Conservation (phyloP, 1,140 invertebrate species). For the Chrysoperla carnea region DNA sequence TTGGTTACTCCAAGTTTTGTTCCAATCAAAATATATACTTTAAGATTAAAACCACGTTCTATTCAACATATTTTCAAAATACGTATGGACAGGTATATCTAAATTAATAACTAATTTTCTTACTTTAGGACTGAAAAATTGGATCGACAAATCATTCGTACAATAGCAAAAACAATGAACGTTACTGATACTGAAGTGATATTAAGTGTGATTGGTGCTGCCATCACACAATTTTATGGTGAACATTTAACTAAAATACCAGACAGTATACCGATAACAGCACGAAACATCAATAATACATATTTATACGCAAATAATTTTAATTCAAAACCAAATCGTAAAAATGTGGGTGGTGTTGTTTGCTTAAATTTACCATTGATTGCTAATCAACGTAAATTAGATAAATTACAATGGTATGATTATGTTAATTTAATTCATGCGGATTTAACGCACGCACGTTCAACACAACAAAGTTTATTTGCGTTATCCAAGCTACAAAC, state of each 20-base stretch:
- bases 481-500: constrained; percentile 46
- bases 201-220: constrained; percentile 38
- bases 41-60: too few species aligned
- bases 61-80: too few species aligned
- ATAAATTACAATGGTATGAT: too few species aligned
- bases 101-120: too few species aligned
- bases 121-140: constrained; percentile 50
- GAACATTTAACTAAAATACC: constrained; percentile 11
- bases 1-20: too few species aligned
- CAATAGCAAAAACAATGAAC: constrained; percentile 36
- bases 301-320: constrained; percentile 17
- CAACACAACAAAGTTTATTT: constrained; percentile 44
- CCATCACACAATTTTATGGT: constrained; percentile 41
- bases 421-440: too few species aligned
- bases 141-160: constrained; percentile 23
- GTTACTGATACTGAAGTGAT: constrained; percentile 49
- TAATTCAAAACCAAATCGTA: constrained; percentile 12
- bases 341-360: constrained; percentile 20
- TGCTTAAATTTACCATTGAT: constrained; percentile 25
- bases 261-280: constrained; percentile 22
- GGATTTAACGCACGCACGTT: too few species aligned
- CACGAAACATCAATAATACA: constrained; percentile 22
- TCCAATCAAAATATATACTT: too few species aligned
- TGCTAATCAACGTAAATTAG: constrained; percentile 3
- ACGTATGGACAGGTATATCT: too few species aligned